Base-by-base conservation (phyloP, 2,797 vertebrate genomes). In the Squalus acanthias region DNA sequence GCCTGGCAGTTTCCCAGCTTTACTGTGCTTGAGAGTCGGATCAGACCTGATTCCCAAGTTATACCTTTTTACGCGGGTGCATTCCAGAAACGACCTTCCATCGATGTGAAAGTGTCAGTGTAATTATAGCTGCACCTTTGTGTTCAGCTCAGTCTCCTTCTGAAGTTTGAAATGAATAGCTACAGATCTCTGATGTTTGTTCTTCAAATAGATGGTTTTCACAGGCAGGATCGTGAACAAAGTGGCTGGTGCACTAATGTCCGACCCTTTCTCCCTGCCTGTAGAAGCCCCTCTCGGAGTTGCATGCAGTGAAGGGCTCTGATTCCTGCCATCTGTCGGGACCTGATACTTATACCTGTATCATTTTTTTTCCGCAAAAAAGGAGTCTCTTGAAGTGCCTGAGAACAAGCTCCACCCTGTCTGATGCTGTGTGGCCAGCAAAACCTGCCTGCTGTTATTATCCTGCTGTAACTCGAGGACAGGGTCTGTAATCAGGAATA, bases 401-500 rank as follows among this genome's bases (percentile, higher is more conserved):
- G 70, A 74, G 94, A 53, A 76, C 39, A 72, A 53, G 3, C 67
- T 53, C 13, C 94, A 72, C 67, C 70, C 94, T 95, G 69, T 95
- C 94, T 76, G 94, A 29, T 24, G 50, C 33, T 53, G 39, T 57
- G 24, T 57, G 69, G 57, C 50, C 15, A 33, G 2, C 94, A 95
- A 95, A 95, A 67, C 26, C 70, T 76, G 29, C 53, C n/a, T 60
- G 94, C 7, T 74, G 15, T 33, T 17, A 53, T 95, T 33, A 74
- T 15, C 94, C 94, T 29, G 69, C 60, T 33, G 94, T 74, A 76
- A 95, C 70, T 17, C 24, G 94, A 95, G 69, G 67, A 95, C 13
- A 4, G 70, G 87, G 96, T 96, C 96, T 96, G 95, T 92, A 50
- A 96, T 96, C 72, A 96, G 95, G 53, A 57, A 95, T 79, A 94